These are phyloP conservation scores for Ophion slaviceki DNA, from an alignment of 2,888 invertebrate species.

Conservation along the genomic window DNA sequence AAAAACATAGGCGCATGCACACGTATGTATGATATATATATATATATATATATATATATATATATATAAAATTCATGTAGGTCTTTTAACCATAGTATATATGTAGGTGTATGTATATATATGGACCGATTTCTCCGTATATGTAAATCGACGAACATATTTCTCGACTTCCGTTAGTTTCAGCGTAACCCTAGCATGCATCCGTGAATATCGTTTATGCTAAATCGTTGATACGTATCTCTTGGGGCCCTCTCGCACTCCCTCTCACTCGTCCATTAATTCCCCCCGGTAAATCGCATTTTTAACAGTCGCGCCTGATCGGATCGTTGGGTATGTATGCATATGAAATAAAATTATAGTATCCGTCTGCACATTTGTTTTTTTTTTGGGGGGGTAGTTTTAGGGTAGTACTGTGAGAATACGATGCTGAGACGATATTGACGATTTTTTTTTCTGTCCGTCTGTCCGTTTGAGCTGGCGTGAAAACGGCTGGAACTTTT, in stretches of 20 bases:
- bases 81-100: too few relatives aligned
- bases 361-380: too few relatives aligned
- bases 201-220: conserved; percentile 51
- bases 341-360: not conserved
- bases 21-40: not conserved
- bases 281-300: conserved; percentile 52
- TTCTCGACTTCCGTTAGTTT: conserved; percentile 32
- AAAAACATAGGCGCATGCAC: not conserved
- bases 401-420: not conserved
- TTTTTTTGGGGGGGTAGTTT: not conserved
- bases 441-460: too few relatives aligned
- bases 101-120: too few relatives aligned
- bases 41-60: too few relatives aligned
- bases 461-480: too few relatives aligned
- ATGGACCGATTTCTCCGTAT: not conserved
- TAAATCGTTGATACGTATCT: conserved; percentile 54
- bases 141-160: conserved; percentile 22
- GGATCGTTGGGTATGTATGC: not conserved
- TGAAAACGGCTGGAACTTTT: too few relatives aligned
- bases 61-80: too few relatives aligned
- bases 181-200: conserved; percentile 19
- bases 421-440: not conserved
- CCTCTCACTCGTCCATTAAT: conserved; percentile 44
- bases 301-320: conserved; percentile 47
- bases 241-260: not conserved